Base-by-base conservation (phyloP, 2,797 vertebrate species). In the Pseudotriccus pelzelni region DNA sequence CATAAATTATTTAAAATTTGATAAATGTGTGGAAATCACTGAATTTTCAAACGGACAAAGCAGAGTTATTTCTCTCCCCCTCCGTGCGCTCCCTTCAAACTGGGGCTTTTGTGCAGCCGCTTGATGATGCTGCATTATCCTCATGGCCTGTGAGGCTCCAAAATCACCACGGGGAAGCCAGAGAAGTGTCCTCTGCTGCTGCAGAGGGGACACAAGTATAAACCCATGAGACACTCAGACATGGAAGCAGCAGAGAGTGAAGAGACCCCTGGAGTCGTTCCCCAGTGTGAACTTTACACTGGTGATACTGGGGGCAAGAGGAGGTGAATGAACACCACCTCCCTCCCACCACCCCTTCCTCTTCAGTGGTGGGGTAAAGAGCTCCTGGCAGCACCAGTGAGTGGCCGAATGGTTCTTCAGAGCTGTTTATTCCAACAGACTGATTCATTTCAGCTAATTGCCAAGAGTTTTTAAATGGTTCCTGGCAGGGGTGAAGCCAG, bases 1-100 rank as follows among this genome's bases (percentile, higher is more conserved):
- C 92, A 97, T 97, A 97, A 98, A 98, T 98, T 98, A 98, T 96
- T 97, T 97, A 97, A 97, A 93, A 96, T 96, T 97, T 98, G 97
- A 98, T 98, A 96, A 98, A 98, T 98, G 97, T 95, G 90, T 96
- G 96, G 92, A 97, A 97, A 97, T 97, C 89, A 82, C 79, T 89
- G 96, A 90, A 96, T 96, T 97, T 97, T 95, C 96, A 96, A 96
- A 97, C 93, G 96, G 92, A 97, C 96, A 98, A 97, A 97, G 90
- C 93, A 95, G 72, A 96, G 92, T 86, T 91, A 87, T 97, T 97
- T 89, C 85, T 97, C 93, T 95, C 89, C 83, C 28, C 36, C 0
- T 2, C 9, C 28, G 16, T 44, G 32, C 34, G 47, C 23, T 11
- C 24, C 36, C 41, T 92, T 82, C 91, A 92, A 66, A 87, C 23